Evolutionary conservation across 2,888 invertebrate species (phyloP).

Genomic region (Chrysopilus asiliformis): DNA sequence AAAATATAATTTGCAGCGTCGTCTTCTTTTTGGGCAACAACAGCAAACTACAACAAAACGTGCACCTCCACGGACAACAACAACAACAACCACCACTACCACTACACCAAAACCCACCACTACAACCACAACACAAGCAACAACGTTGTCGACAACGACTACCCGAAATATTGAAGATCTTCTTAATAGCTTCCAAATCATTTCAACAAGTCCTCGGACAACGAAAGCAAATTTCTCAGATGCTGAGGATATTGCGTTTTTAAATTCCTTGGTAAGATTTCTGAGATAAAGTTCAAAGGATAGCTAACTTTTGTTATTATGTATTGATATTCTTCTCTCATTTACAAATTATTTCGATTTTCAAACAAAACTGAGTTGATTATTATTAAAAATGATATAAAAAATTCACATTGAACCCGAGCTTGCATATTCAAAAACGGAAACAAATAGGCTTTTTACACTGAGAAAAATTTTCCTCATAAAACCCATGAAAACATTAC

Average conservation of each 20-base stretch:
- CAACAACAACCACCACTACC: constrained; percentile 21
- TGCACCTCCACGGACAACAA: constrained; percentile 17
- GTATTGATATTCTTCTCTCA: too few relatives aligned
- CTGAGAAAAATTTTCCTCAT: too few relatives aligned
- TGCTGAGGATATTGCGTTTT: constrained; percentile 44
- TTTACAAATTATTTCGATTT: too few relatives aligned
- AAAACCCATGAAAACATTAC: too few relatives aligned
- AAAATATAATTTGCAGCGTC: constrained; percentile 13
- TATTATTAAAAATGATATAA: not conserved
- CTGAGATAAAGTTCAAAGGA: too few relatives aligned
- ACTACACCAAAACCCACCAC: constrained; percentile 20
- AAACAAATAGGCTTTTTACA: too few relatives aligned
- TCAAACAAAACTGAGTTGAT: not conserved
- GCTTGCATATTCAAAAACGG: too few relatives aligned
- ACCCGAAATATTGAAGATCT: constrained; percentile 25
- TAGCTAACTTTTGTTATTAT: too few relatives aligned
- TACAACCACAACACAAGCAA: constrained; percentile 28
- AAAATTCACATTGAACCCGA: not conserved
- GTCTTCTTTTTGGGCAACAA: constrained; percentile 14
- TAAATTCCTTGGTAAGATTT: constrained; percentile 48
- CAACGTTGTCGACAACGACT: constrained; percentile 21
- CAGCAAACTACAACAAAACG: constrained; percentile 4
- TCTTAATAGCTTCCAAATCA: constrained; percentile 12
- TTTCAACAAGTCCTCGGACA: constrained; percentile 26
- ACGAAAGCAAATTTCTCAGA: constrained; percentile 39